A percentile compares a stretch with the other conserved stretches of the same genome.
phyloP scores from a whole-genome alignment of 1,140 invertebrate species.

The Stratiolaelaps scimitus region DNA sequence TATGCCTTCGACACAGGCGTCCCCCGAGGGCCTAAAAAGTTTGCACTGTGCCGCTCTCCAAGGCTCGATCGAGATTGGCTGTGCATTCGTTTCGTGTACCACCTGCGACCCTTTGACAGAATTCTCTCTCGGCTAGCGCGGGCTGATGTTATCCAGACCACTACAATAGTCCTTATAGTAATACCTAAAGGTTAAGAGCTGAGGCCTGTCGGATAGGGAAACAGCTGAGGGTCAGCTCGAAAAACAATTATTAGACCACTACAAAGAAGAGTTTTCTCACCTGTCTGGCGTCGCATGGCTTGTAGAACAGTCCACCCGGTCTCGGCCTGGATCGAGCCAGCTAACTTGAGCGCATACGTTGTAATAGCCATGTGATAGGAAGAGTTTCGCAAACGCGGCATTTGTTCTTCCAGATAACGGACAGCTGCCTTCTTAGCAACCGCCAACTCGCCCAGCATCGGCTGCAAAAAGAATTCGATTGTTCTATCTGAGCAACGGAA shows the following conservation, averaged over 20 bases:
- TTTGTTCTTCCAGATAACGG: slow-evolving; percentile 42
- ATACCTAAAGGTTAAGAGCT: no score
- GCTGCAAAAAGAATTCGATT: slow-evolving; percentile 5
- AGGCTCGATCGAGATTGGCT: no score
- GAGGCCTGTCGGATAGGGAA: no score
- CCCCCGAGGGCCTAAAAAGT: no score
- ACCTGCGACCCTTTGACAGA: no score
- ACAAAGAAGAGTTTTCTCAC: slow-evolving; percentile 35
- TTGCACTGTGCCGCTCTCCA: no score
- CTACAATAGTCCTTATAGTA: no score
- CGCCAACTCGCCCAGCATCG: slow-evolving; percentile 34
- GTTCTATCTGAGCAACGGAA: slow-evolving; percentile 23
- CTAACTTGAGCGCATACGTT: slow-evolving; percentile 44
- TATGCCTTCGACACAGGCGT: not conserved
- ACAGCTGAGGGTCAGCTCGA: no score
- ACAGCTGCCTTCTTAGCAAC: slow-evolving; percentile 39
- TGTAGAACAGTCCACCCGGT: slow-evolving; percentile 41
- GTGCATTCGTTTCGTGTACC: no score
- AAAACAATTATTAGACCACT: no score
- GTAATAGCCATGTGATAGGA: slow-evolving; percentile 46
- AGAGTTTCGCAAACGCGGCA: slow-evolving; percentile 40
- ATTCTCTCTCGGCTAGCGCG: no score
- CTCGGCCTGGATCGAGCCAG: slow-evolving; percentile 42
- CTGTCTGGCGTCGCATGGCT: slow-evolving; percentile 38
- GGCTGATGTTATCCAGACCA: no score